A percentile compares a stretch with the other conserved stretches of the same genome.
These are phyloP conservation scores for Oreochromis aureus DNA, from an alignment of 2,113 vertebrate genomes.

Conservation along the genomic window DNA sequence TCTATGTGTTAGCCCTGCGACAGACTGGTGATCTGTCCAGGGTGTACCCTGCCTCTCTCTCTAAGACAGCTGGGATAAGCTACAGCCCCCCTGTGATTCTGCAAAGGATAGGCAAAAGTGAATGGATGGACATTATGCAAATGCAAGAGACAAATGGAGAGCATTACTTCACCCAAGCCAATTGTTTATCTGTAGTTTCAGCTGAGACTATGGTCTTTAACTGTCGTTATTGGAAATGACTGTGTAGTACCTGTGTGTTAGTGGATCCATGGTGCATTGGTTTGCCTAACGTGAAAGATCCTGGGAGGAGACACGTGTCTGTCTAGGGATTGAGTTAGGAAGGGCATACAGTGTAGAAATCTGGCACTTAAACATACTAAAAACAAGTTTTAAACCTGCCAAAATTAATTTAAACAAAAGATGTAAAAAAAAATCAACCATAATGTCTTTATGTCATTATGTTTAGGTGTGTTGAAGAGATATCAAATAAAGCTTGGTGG, in stretches of 20 bases:
- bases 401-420: background rate
- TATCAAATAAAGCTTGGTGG: background rate
- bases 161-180: too few relatives aligned
- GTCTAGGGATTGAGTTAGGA: background rate
- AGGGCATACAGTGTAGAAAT: background rate
- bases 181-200: background rate
- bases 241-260: background rate
- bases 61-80: background rate
- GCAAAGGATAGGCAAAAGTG: background rate
- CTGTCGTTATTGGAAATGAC: background rate
- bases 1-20: background rate
- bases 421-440: background rate
- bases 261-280: background rate
- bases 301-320: background rate
- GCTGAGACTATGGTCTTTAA: background rate
- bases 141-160: fast-evolving
- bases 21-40: background rate
- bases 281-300: background rate
- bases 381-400: background rate
- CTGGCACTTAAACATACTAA: background rate
- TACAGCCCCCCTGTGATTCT: background rate
- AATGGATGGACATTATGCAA: background rate
- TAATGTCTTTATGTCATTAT: background rate
- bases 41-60: background rate
- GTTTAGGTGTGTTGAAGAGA: background rate